Evolutionary conservation across 2,888 invertebrate genomes (phyloP), one percentile per base, ranked within the genome.

Genomic region (Hirudinaria manillensis): DNA sequence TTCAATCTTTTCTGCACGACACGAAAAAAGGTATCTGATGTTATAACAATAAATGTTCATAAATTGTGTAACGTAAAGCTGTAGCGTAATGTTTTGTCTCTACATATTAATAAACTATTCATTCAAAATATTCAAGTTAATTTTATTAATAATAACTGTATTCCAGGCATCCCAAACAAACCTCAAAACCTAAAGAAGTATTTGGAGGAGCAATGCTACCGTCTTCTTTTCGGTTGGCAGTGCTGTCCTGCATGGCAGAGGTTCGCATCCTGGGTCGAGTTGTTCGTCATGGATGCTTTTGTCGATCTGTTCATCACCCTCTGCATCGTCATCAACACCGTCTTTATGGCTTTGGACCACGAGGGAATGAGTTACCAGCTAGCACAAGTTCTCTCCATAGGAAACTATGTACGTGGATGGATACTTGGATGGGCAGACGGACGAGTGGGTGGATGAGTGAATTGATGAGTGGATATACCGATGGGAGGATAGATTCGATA

Each of bases 281-380:
- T 94, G 79, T 88, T 98, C 82, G 95, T 98, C 80, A 95, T 97
- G 88, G 97, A 98, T 88, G 94, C 97, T 13, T 98, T 98, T 87
- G 94, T 96, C 81, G 98, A 98, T 86, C 89, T 98, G 81, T 96
- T 97, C 88, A 97, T 98, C 86, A 98, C 97, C 36, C 89, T 98
- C 77, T 97, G 96, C 87, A 98, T 98, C 87, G 93, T 97, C 79
- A 93, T 95, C 84, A 98, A 98, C 87, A 98, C 97, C 13, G 88
- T 94, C 81, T 97, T 97, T 88, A 96, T 97, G 96, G 96, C 95
- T 27, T 88, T 95, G 85, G 96, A 97, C 87, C 94, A 95, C 84
- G 92, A 95, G 86, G 92, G 93, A 80, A 95, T 95, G 94, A 90
- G 89, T 83, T 91, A 91, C 82, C 90, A 95, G 89, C 75, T 77